phyloP scores from a whole-genome alignment of 2,797 vertebrate species.

The Hoplostethus atlanticus region DNA sequence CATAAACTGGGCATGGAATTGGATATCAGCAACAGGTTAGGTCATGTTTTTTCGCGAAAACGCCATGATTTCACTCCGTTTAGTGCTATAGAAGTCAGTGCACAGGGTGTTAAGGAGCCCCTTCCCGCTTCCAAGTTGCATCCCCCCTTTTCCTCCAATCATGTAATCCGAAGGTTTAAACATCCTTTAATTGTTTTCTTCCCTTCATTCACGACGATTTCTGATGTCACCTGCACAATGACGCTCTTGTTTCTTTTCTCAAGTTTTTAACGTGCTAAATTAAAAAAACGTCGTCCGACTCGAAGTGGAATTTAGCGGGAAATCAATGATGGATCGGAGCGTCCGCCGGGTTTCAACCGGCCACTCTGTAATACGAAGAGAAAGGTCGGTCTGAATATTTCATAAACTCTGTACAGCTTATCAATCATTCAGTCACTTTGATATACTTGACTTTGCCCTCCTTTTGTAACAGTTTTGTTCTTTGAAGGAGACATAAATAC shows the following conservation, averaged over 20 bases:
- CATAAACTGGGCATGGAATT: conserved; percentile 55
- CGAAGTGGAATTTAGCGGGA: background rate
- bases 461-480: background rate
- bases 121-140: conserved; percentile 52
- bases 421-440: too few species aligned
- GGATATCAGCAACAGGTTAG: conserved; percentile 52
- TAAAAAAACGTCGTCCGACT: conserved; percentile 22
- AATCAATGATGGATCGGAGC: conserved; percentile 2
- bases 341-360: too few species aligned
- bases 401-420: too few species aligned
- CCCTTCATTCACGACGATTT: conserved; percentile 43
- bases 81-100: background rate
- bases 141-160: conserved; percentile 32
- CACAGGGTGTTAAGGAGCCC: conserved; percentile 5
- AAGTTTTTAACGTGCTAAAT: background rate
- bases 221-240: conserved; percentile 10
- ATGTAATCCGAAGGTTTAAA: conserved; percentile 50
- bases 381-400: too few species aligned
- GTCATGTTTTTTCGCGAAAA: conserved; percentile 28
- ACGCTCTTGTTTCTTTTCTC: background rate
- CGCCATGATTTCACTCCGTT: conserved; percentile 58
- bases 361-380: too few species aligned
- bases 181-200: conserved; percentile 50
- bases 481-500: background rate
- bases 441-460: too few species aligned